Evolutionary conservation across 92 coral and sea anemone genomes (phyloP), one percentile per base, ranked within the genome.

Genomic region (Heliopora coerulea): DNA sequence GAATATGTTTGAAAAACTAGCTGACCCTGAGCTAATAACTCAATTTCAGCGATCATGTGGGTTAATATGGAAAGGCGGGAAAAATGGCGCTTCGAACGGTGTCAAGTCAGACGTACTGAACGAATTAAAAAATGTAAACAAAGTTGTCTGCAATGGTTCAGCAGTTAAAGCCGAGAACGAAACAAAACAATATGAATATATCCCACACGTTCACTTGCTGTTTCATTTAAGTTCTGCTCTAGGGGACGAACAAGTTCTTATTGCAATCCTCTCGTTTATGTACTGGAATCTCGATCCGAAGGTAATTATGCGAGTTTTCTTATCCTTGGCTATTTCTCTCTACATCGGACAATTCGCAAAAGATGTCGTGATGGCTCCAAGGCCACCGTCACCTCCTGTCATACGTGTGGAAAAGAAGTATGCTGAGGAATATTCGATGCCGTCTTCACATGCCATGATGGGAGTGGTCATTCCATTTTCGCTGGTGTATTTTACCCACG

Each of bases 401-500:
- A 82, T 95, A 65, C 69, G 88, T 10, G 89, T 90, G 19, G 99
- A 95, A 62, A 90, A 84, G 32, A 88, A 92, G 1, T 95, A 85
- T 65, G 87, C 85, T 54, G 74, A 80, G 31, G 99, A 95, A 72
- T 95, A 90, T 44, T 96, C 97, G 8, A 90, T 90, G 95, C 99
- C 99, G 1, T 88, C 95, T 0, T 90, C 99, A 0, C 99, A 95
- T 69, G 99, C 99, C 0, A 95, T 95, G 92, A 92, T 90, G 14
- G 99, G 99, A 21, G 77, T 89, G 3, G 72, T 95, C 0, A 82
- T 95, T 1, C 99, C 99, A 31, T 91, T 95, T 73, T 76, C 83
- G 20, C 68, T 95, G 57, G 96, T 95, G 27, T 95, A 88, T 59
- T 95, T 88, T 67, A 88, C 89, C 44, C 83, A 90, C 75, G 99